These are phyloP conservation scores for Enteromius trimaculatus DNA, from an alignment of 2,797 vertebrate genomes.

Conservation along the genomic window DNA sequence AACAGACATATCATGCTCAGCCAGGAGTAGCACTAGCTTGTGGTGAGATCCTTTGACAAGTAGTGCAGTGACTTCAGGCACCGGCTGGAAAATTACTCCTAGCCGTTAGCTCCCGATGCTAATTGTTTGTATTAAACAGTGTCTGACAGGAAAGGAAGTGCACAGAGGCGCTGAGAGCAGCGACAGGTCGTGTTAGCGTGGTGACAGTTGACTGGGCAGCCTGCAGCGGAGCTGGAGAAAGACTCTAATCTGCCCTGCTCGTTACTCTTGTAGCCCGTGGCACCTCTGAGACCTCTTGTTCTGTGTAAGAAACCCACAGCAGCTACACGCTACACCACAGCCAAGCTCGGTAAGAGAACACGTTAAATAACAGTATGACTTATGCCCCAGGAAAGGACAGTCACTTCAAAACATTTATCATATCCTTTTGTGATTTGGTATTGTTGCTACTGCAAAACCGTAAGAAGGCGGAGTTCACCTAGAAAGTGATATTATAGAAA, in stretches of 20 bases:
- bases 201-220: slow-evolving; percentile 58
- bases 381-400: slow-evolving; percentile 34
- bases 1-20: slow-evolving; percentile 35
- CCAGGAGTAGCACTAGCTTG: slow-evolving; percentile 29
- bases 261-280: slow-evolving; percentile 35
- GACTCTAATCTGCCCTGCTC: slow-evolving; percentile 45
- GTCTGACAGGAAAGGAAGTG: slow-evolving; percentile 55
- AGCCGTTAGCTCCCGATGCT: slow-evolving; percentile 49
- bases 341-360: neutral
- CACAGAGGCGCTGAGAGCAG: slow-evolving; percentile 46
- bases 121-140: slow-evolving; percentile 62
- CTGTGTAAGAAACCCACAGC: slow-evolving; percentile 31
- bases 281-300: slow-evolving; percentile 33
- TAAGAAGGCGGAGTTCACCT: neutral
- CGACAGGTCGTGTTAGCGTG: slow-evolving; percentile 48
- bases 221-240: slow-evolving; percentile 47
- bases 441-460: neutral
- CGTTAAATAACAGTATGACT: slow-evolving; percentile 41
- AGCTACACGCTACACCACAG: slow-evolving; percentile 4
- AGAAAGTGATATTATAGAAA: neutral
- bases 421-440: slow-evolving; percentile 25
- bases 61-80: slow-evolving; percentile 35
- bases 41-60: slow-evolving; percentile 22
- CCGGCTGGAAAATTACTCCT: slow-evolving; percentile 43
- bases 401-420: slow-evolving; percentile 13